Evolutionary conservation across 2,113 vertebrate genomes (phyloP).

Genomic region (Hippocampus comes): DNA sequence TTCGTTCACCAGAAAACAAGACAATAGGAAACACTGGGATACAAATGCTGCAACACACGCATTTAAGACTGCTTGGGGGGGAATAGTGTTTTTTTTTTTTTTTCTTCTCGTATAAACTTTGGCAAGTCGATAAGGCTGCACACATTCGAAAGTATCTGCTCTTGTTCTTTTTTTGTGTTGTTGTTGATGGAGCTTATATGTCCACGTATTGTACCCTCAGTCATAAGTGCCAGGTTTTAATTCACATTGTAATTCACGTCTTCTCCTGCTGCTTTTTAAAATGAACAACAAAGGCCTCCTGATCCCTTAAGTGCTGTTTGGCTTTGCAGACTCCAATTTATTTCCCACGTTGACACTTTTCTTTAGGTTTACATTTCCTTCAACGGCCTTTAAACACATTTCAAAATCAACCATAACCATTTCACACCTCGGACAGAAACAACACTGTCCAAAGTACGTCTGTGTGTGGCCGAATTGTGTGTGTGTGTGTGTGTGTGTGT

Average conservation of each 20-base stretch:
- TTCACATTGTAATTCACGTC: conserved; percentile 16
- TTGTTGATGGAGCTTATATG: not conserved
- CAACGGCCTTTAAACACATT: conserved; percentile 27
- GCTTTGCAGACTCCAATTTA: conserved; percentile 15
- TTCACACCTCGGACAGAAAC: conserved; percentile 13
- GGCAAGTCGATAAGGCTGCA: not conserved
- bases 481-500: conserved; percentile 11
- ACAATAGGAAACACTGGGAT: not conserved
- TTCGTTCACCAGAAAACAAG: not conserved
- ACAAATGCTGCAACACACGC: not conserved
- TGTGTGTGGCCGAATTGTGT: not conserved
- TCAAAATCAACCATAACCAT: conserved; percentile 23
- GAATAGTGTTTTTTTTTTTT: not conserved
- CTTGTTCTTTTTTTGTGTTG: not conserved
- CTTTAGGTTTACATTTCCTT: conserved; percentile 22
- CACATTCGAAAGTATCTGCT: not conserved
- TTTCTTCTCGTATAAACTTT: not conserved
- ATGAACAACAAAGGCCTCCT: conserved; percentile 18
- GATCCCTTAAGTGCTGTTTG: conserved; percentile 24
- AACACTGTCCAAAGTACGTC: conserved; percentile 10
- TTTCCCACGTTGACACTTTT: conserved; percentile 29
- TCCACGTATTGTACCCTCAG: not conserved
- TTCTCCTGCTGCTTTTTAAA: conserved; percentile 15
- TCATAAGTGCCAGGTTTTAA: conserved; percentile 9
- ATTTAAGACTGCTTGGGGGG: not conserved